phyloP scores from a whole-genome alignment of 2,797 vertebrate species.

The Scleropages formosus region DNA sequence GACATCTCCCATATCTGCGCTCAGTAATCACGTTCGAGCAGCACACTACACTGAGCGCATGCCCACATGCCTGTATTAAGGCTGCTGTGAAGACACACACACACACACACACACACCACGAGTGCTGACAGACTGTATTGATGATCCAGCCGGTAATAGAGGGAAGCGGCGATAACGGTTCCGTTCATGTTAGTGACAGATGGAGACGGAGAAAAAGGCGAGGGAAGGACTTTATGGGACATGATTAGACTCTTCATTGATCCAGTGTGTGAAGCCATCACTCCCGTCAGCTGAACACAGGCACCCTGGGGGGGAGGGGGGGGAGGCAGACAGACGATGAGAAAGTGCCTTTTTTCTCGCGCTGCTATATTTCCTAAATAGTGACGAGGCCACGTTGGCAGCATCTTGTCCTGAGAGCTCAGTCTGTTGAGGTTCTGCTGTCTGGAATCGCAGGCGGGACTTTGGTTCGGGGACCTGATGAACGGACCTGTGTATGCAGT shows the following conservation, averaged over 20 bases:
- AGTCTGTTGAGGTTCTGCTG: slow-evolving; percentile 39
- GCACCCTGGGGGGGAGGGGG: slow-evolving; percentile 38
- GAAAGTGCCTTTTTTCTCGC: neutral
- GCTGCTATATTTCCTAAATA: slow-evolving; percentile 34
- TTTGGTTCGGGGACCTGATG: slow-evolving; percentile 6
- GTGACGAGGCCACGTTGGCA: slow-evolving; percentile 31
- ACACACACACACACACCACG: no score
- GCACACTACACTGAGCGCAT: no score
- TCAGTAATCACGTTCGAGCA: neutral
- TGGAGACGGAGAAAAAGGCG: slow-evolving; percentile 35
- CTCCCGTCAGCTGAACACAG: slow-evolving; percentile 58
- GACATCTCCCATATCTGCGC: neutral
- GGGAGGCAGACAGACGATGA: slow-evolving; percentile 35
- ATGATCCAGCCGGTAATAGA: slow-evolving; percentile 47
- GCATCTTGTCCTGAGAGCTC: slow-evolving; percentile 51
- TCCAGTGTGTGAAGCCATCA: slow-evolving; percentile 59
- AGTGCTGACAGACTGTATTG: slow-evolving; percentile 40
- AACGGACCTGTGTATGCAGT: slow-evolving; percentile 5
- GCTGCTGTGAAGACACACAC: no score
- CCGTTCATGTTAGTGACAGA: slow-evolving; percentile 48
- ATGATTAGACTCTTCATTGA: slow-evolving; percentile 65
- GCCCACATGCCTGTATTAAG: no score
- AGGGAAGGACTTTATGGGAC: slow-evolving; percentile 42
- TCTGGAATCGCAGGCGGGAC: neutral
- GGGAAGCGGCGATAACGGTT: slow-evolving; percentile 51